phyloP scores from a whole-genome alignment of 37 sponge, comb jelly and placozoan species.

The Aplysina aerophoba region DNA sequence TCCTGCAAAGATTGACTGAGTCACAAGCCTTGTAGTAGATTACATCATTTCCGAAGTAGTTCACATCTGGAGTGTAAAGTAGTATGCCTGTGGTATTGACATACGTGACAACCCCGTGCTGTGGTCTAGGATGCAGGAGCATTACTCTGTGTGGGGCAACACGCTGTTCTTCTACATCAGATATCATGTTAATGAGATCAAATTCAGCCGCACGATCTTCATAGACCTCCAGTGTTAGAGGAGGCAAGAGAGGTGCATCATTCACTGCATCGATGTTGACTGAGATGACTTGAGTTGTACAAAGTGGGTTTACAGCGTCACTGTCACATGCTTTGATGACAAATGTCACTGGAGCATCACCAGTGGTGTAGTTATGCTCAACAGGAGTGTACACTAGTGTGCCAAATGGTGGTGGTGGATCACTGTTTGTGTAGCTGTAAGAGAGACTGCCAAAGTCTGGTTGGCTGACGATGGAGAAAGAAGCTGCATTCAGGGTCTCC shows the following conservation, averaged over 20 bases:
- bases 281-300: conserved; percentile 51
- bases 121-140: conserved; percentile 52
- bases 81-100: conserved; percentile 67
- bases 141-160: conserved; percentile 47
- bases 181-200: conserved; percentile 54
- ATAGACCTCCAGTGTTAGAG: conserved; percentile 28
- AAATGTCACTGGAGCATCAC: conserved; percentile 48
- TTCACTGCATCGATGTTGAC: conserved; percentile 64
- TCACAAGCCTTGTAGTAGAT: conserved; percentile 81
- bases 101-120: conserved; percentile 64
- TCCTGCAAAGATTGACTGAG: conserved; percentile 54
- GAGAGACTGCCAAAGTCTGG: conserved; percentile 54
- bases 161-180: conserved; percentile 82
- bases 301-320: conserved; percentile 54
- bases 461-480: conserved; percentile 55
- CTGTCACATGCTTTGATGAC: conserved; percentile 73
- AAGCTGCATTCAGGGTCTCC: conserved; percentile 60
- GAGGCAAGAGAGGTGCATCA: conserved; percentile 74
- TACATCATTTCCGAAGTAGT: conserved; percentile 67
- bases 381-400: conserved; percentile 63
- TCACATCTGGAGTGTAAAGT: conserved; percentile 52
- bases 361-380: conserved; percentile 44
- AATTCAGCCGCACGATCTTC: conserved; percentile 58
- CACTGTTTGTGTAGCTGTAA: conserved; percentile 48
- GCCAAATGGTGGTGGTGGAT: conserved; percentile 35